These are phyloP conservation scores for Cinclus mexicanus DNA, from an alignment of 2,113 vertebrate species.

Conservation along the genomic window DNA sequence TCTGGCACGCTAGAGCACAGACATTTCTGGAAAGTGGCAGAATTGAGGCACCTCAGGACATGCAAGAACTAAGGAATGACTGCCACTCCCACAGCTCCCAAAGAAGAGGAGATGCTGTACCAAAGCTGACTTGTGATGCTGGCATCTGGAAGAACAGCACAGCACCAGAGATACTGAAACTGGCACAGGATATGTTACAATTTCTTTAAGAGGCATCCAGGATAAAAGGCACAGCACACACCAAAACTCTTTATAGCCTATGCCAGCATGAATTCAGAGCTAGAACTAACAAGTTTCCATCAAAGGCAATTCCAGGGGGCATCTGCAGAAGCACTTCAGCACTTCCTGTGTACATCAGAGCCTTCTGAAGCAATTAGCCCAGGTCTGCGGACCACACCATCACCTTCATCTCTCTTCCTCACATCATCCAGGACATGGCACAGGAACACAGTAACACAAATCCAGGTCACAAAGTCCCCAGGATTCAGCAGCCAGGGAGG, in stretches of 20 bases:
- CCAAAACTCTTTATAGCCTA: neutral
- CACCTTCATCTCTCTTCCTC: neutral
- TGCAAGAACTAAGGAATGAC: neutral
- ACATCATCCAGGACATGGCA: neutral
- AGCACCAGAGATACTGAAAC: neutral
- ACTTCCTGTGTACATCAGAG: neutral
- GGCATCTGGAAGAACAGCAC: neutral
- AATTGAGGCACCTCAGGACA: neutral
- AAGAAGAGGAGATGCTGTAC: neutral
- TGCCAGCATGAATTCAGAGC: neutral
- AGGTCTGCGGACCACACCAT: neutral
- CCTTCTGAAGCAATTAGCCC: neutral
- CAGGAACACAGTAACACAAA: neutral
- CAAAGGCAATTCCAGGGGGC: neutral
- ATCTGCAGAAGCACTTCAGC: neutral
- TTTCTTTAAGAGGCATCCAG: neutral
- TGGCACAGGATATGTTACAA: neutral
- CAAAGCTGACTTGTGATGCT: neutral
- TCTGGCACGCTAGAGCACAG: neutral
- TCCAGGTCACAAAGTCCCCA: neutral
- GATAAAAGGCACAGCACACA: neutral
- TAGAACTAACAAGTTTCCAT: neutral
- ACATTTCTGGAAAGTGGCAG: neutral
- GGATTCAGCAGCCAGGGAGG: neutral
- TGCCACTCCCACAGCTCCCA: neutral